These are phyloP conservation scores for fruit fly (Drosophila melanogaster) DNA, from an alignment of 1,140 invertebrate species.

Conservation along the genomic window DNA sequence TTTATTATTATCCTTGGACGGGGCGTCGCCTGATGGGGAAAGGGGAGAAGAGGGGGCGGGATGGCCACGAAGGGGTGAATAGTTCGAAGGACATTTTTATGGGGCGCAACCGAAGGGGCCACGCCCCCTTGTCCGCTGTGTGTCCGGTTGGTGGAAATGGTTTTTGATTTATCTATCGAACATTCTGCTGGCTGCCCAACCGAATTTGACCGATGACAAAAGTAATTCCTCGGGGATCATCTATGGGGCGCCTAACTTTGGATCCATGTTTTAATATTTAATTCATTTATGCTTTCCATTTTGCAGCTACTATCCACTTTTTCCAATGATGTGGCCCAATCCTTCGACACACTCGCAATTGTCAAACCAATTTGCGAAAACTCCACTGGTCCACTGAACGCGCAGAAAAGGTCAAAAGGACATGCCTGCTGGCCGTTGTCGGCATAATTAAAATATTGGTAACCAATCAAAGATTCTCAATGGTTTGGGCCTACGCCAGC, in stretches of 20 bases:
- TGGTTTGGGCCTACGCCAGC: conserved; percentile 8
- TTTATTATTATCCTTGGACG: conserved; percentile 62
- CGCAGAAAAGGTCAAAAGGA: conserved; percentile 27
- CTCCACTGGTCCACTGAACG: conserved; percentile 19
- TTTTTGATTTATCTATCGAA: conserved; percentile 73
- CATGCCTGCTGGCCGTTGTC: conserved; percentile 26
- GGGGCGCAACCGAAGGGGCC: conserved; percentile 20
- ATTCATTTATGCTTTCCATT: too few species aligned
- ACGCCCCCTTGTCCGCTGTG: conserved; percentile 40
- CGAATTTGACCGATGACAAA: conserved; percentile 31
- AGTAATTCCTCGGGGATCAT: background rate
- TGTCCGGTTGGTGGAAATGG: conserved; percentile 30
- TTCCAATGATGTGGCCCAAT: too few species aligned
- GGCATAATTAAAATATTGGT: conserved; percentile 77
- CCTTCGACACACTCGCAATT: conserved; percentile 12
- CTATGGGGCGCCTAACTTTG: too few species aligned
- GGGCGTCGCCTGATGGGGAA: too few species aligned
- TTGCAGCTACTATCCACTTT: too few species aligned
- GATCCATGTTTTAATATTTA: too few species aligned
- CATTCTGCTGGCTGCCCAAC: conserved; percentile 25
- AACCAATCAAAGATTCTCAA: conserved; percentile 74
- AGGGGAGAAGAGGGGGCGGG: too few species aligned
- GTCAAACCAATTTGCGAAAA: conserved; percentile 50
- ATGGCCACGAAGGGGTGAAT: conserved; percentile 29
- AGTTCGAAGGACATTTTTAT: conserved; percentile 32